Percentiles rank a stretch among this genome's conserved stretches.
These are phyloP conservation scores for Proales similis DNA, from an alignment of 1,140 invertebrate genomes.

Conservation along the genomic window DNA sequence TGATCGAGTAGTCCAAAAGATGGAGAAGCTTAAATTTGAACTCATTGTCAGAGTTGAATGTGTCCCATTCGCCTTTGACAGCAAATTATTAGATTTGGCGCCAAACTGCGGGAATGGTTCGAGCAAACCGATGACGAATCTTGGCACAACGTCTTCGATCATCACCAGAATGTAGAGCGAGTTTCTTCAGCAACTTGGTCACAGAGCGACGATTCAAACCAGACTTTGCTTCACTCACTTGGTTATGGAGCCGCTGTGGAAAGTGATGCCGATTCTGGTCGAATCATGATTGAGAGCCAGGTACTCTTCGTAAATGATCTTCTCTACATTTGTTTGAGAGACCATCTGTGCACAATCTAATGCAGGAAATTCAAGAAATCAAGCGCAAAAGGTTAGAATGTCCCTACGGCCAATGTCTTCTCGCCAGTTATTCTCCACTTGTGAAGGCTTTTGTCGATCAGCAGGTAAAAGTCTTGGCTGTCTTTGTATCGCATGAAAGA, in stretches of 20 bases:
- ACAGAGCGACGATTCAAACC: neutral
- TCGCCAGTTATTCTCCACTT: slow-evolving; percentile 17
- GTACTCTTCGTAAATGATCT: slow-evolving; percentile 37
- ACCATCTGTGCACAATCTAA: slow-evolving; percentile 12
- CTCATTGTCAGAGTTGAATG: slow-evolving; percentile 3
- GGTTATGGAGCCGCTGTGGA: slow-evolving; percentile 18
- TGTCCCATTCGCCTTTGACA: slow-evolving; percentile 13
- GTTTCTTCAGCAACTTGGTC: neutral
- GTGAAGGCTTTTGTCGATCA: slow-evolving; percentile 36
- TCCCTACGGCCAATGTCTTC: slow-evolving; percentile 20
- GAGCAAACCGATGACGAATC: slow-evolving; percentile 3
- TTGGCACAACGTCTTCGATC: slow-evolving; percentile 1
- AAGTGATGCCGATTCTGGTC: slow-evolving; percentile 12
- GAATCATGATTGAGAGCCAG: slow-evolving; percentile 18
- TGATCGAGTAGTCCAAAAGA: slow-evolving; percentile 15
- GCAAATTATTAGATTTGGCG: neutral
- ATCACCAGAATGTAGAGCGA: slow-evolving; percentile 22
- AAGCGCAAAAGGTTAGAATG: neutral
- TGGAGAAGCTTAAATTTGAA: slow-evolving; percentile 5
- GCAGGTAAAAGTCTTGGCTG: neutral
- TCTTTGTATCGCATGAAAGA: slow-evolving; percentile 22
- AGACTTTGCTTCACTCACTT: slow-evolving; percentile 9
- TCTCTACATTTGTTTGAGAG: slow-evolving; percentile 9
- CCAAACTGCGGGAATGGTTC: neutral
- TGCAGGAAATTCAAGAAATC: neutral